A percentile compares a stretch with the other conserved stretches of the same genome.
These are phyloP conservation scores for Carollia perspicillata DNA, from an alignment of 2,113 vertebrate species.

Conservation along the genomic window DNA sequence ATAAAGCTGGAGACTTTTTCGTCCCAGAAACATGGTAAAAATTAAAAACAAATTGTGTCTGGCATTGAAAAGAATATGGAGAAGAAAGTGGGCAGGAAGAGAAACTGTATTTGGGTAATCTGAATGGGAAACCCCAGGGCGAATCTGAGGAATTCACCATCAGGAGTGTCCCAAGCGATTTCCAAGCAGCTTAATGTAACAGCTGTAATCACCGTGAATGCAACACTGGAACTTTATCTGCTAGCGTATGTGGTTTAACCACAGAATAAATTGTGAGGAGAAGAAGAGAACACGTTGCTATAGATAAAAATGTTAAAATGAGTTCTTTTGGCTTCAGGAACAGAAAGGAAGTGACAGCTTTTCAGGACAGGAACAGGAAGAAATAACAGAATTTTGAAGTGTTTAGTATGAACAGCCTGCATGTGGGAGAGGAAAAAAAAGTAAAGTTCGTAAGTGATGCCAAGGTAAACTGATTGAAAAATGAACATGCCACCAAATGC, in stretches of 20 bases:
- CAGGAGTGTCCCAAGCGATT: background rate
- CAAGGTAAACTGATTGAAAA: constrained; percentile 64
- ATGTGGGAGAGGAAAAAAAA: constrained; percentile 68
- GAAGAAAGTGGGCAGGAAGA: background rate
- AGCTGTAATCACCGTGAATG: background rate
- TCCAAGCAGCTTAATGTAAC: background rate
- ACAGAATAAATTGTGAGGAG: background rate
- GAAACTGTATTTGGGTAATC: background rate
- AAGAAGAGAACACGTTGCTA: constrained; percentile 20
- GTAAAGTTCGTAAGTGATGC: constrained; percentile 60
- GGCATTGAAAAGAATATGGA: background rate
- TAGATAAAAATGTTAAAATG: constrained; percentile 41
- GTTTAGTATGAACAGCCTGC: constrained; percentile 70
- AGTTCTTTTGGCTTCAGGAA: constrained; percentile 52
- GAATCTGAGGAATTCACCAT: background rate
- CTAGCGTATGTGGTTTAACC: background rate
- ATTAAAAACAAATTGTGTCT: background rate
- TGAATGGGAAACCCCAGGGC: background rate
- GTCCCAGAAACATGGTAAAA: background rate
- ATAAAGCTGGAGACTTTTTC: background rate
- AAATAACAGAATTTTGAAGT: constrained; percentile 71
- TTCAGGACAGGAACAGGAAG: constrained; percentile 71
- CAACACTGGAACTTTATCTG: background rate
- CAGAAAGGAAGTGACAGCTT: constrained; percentile 67
- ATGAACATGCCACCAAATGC: constrained; percentile 41